Conservation (phyloP, 2,888 invertebrate species). For the Pristionchus entomophagus region DNA sequence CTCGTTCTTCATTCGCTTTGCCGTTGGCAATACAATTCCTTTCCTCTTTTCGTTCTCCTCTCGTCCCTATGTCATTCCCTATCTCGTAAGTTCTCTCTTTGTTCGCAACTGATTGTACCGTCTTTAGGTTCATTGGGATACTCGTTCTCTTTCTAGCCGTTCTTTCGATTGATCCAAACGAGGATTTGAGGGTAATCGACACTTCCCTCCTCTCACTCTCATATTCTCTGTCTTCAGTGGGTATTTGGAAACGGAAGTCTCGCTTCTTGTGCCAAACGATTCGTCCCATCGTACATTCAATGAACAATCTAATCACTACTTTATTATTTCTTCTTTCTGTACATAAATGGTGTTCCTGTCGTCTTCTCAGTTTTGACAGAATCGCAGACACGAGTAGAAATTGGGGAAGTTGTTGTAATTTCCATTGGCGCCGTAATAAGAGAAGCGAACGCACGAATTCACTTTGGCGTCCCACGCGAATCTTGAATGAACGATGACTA, state of each 20-base stretch:
- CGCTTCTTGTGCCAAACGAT: conserved; percentile 33
- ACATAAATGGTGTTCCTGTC: neutral
- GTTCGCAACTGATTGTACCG: neutral
- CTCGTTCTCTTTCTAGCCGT: neutral
- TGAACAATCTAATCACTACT: conserved; percentile 18
- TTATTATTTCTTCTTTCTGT: conserved; percentile 18
- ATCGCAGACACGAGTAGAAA: conserved; percentile 61
- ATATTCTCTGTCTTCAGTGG: neutral
- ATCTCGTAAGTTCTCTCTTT: conserved; percentile 25
- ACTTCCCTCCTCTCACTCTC: neutral
- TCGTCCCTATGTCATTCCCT: conserved; percentile 4
- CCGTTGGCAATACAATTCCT: conserved; percentile 12
- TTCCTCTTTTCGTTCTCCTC: neutral
- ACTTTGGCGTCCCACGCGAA: conserved; percentile 72
- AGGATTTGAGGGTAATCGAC: neutral
- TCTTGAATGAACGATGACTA: conserved; percentile 45
- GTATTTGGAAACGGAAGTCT: conserved; percentile 40
- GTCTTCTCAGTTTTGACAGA: conserved; percentile 54
- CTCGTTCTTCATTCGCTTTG: conserved; percentile 21
- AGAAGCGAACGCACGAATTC: conserved; percentile 71
- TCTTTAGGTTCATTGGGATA: neutral
- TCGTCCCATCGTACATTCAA: neutral
- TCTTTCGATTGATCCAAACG: neutral
- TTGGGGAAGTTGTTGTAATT: conserved; percentile 75
- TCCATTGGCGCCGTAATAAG: conserved; percentile 73